Evolutionary conservation across 1,140 invertebrate species (phyloP).

Genomic region (Drosophila sucinea): DNA sequence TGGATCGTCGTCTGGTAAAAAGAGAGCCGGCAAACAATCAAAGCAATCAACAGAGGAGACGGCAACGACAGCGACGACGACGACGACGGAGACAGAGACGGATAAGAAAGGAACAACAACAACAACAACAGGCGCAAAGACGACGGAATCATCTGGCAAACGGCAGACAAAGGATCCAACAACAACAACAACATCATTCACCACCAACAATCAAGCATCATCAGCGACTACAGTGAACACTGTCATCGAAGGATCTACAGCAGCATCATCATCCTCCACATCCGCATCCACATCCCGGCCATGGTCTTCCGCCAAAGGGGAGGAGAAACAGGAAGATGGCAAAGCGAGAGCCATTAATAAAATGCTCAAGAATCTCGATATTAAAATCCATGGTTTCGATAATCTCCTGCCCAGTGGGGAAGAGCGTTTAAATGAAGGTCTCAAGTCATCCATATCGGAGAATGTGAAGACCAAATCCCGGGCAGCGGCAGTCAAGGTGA

Average conservation of each 20-base stretch:
- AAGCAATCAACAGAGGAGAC: constrained; percentile 48
- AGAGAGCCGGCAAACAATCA: constrained; percentile 54
- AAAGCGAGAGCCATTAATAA: constrained; percentile 80
- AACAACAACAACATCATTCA: constrained; percentile 3
- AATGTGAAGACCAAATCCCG: constrained; percentile 82
- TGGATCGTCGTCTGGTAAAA: constrained; percentile 37
- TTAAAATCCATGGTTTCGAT: constrained; percentile 81
- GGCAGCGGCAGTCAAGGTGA: constrained; percentile 78
- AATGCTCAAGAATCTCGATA: constrained; percentile 82
- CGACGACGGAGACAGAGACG: background rate
- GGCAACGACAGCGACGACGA: constrained; percentile 22
- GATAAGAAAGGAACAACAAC: constrained; percentile 41
- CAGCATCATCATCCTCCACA: background rate
- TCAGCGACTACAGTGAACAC: constrained; percentile 2
- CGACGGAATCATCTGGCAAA: constrained; percentile 29
- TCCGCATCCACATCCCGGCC: constrained; percentile 1
- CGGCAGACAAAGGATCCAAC: constrained; percentile 31
- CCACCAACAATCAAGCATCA: background rate
- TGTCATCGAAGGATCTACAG: constrained; percentile 14
- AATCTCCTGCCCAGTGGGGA: constrained; percentile 76
- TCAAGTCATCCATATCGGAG: constrained; percentile 83
- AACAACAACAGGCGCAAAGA: constrained; percentile 12
- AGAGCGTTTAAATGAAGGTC: constrained; percentile 56
- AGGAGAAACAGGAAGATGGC: constrained; percentile 71
- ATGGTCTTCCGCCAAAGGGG: constrained; percentile 27